Evolutionary conservation across 2,888 invertebrate genomes (phyloP), one percentile per base, ranked within the genome.

Genomic region (Willowsia nigromaculata): DNA sequence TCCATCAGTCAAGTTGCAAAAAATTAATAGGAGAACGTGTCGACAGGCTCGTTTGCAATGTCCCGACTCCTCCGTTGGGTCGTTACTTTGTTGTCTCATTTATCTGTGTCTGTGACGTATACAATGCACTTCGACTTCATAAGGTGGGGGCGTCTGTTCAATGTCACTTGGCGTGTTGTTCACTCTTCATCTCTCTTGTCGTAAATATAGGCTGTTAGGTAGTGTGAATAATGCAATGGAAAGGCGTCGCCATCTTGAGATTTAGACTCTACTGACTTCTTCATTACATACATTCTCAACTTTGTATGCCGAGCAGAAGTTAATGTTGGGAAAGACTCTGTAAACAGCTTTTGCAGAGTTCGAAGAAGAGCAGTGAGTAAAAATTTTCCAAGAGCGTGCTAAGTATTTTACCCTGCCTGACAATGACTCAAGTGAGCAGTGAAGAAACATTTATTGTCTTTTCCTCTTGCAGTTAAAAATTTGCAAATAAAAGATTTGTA

Each of bases 101-200:
- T 53, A 53, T 6, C 53, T 22, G 25, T n/a, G 9, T 33, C n/a
- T n/a, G n/a, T 18, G n/a, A 25, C 43, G 62, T 27, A 25, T 30
- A 15, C 6, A 53, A 56, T 25, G 37, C 13, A 50, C 25, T 27
- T 33, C 47, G 56, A 76, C 62, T 76, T 40, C 18, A 15, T 59
- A 47, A n/a, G 30, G 37, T 43, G 62, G 78, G 85, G 89, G 82
- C 74, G 89, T 80, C 89, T 85, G 89, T 89, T 89, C 85, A 85
- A 74, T 89, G 82, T 89, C 82, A 82, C 33, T 62, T 27, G 40
- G 43, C 71, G 59, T 47, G 59, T 76, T 43, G 7, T 47, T 37
- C 50, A 53, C 18, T 33, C n/a, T n/a, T n/a, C 33, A 1, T 65
- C 50, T 68, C 53, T 30, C 15, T 68, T 68, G 83, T n/a, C 47